Percentiles rank a stretch among this genome's conserved stretches.
These are phyloP conservation scores for Pionites leucogaster DNA, from an alignment of 2,113 vertebrate species.

Conservation along the genomic window DNA sequence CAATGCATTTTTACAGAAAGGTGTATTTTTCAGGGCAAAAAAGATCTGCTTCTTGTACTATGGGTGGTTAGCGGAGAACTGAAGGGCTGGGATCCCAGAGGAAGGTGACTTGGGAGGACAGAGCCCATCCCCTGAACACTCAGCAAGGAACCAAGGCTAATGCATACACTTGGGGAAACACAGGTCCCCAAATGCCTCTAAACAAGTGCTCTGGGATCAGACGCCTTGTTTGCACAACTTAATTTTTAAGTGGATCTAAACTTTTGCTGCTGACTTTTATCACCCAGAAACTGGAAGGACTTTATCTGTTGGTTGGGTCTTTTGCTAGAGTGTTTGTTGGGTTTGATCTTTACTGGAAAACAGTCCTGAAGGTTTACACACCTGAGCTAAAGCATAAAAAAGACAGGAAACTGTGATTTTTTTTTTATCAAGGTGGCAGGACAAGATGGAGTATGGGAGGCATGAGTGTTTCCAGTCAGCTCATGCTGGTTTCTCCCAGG, in stretches of 20 bases:
- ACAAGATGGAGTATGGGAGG: background rate
- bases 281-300: background rate
- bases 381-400: background rate
- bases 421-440: background rate
- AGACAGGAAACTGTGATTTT: background rate
- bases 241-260: background rate
- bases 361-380: background rate
- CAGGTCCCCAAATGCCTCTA: background rate
- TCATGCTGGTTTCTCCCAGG: fast-evolving
- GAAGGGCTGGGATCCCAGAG: background rate
- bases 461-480: fast-evolving
- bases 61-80: background rate
- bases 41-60: background rate
- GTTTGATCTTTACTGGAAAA: background rate
- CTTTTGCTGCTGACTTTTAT: background rate
- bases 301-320: background rate
- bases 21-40: background rate
- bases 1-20: background rate
- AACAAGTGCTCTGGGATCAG: too few relatives aligned
- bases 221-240: background rate
- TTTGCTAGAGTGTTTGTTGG: background rate
- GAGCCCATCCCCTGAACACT: background rate
- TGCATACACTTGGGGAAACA: background rate
- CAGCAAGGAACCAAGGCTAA: background rate
- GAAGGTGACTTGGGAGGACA: background rate